Evolutionary conservation across 1,140 invertebrate genomes (phyloP).

Genomic region (Dendroctonus ponderosae): DNA sequence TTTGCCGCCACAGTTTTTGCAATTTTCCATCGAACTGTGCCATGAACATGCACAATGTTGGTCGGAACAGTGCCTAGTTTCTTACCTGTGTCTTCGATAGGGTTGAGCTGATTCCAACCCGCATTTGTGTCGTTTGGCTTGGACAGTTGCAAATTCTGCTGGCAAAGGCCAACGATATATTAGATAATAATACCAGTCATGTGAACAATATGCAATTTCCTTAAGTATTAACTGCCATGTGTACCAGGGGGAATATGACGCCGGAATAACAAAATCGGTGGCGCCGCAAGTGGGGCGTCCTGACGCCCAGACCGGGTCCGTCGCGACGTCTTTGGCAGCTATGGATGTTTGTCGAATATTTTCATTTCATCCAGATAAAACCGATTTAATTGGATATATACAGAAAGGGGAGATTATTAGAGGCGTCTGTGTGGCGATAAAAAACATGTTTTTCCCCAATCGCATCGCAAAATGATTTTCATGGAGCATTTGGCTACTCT

Average conservation of each 20-base stretch:
- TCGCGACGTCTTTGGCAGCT: constrained; percentile 19
- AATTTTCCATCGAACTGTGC: too few species aligned
- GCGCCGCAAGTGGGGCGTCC: constrained; percentile 14
- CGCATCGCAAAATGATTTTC: neutral
- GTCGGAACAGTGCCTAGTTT: too few species aligned
- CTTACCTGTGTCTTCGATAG: too few species aligned
- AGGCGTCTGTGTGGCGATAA: constrained; percentile 13
- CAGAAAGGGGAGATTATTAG: constrained; percentile 15
- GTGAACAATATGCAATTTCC: neutral
- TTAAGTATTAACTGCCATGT: constrained; percentile 17
- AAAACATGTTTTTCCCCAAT: constrained; percentile 12
- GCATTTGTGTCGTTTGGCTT: too few species aligned
- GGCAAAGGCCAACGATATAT: too few species aligned
- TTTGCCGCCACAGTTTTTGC: too few species aligned
- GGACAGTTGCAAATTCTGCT: too few species aligned
- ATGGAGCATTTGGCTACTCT: too few species aligned
- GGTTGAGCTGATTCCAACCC: too few species aligned
- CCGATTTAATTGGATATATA: constrained; percentile 23
- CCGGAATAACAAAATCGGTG: constrained; percentile 19
- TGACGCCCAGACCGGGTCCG: constrained; percentile 7
- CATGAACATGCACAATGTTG: too few species aligned
- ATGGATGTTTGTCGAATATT: constrained; percentile 25
- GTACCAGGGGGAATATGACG: constrained; percentile 13
- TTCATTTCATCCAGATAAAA: constrained; percentile 25
- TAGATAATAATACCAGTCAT: too few species aligned